Conservation (phyloP, 2,797 vertebrate genomes). For the Mormyrops boulengeri region DNA sequence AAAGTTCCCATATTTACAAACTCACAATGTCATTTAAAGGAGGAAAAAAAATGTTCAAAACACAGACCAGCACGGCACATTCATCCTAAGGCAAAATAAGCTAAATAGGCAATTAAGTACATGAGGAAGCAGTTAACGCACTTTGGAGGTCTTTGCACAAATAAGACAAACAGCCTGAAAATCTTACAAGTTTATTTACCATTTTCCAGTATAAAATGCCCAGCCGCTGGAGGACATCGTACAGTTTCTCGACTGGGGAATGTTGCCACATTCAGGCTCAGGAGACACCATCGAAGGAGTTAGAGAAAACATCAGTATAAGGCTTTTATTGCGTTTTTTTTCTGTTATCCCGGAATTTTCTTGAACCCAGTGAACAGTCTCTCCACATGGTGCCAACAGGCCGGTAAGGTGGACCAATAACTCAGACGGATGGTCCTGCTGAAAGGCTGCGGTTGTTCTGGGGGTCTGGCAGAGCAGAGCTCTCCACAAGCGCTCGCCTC, state of each 20-base stretch:
- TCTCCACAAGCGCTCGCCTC: too few relatives aligned
- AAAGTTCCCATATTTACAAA: background rate
- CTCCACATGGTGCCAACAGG: background rate
- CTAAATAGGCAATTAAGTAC: background rate
- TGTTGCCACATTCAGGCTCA: constrained; percentile 12
- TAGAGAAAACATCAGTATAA: background rate
- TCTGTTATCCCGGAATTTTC: background rate
- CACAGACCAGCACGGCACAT: background rate
- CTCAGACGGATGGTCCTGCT: background rate
- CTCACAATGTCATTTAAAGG: background rate
- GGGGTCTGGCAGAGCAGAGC: background rate
- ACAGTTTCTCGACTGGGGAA: background rate
- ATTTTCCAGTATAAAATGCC: constrained; percentile 44
- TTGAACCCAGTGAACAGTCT: background rate
- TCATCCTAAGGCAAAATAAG: background rate
- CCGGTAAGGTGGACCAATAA: background rate
- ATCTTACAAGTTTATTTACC: constrained; percentile 41
- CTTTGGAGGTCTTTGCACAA: background rate
- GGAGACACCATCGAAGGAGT: constrained; percentile 2
- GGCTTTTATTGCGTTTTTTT: background rate
- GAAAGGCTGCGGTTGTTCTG: background rate
- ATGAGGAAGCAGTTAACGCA: background rate
- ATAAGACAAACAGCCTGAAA: constrained; percentile 26
- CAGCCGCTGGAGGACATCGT: background rate
- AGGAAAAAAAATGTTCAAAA: background rate